Evolutionary conservation across 30 jellyfish, hydroid and myxozoan genomes (phyloP).

Genomic region (Cassiopea andromeda): DNA sequence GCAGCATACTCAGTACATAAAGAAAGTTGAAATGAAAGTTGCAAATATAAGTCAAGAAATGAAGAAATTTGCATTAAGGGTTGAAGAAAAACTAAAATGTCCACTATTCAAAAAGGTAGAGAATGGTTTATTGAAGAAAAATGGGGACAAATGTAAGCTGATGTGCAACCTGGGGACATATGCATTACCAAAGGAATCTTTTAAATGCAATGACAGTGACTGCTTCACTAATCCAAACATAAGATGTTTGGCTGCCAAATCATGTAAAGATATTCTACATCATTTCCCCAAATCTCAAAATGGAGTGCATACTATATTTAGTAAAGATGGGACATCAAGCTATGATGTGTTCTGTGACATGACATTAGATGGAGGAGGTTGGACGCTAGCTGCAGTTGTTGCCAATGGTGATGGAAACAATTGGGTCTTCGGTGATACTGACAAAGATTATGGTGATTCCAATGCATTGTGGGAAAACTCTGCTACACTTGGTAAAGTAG

Average conservation of each 20-base stretch:
- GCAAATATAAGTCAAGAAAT: slow-evolving; percentile 10
- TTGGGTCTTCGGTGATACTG: slow-evolving; percentile 58
- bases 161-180: slow-evolving; percentile 60
- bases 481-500: slow-evolving; percentile 31
- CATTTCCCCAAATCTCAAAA: slow-evolving; percentile 24
- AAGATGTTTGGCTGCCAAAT: slow-evolving; percentile 35
- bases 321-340: not conserved
- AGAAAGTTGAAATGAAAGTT: slow-evolving; percentile 6
- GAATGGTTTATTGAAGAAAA: slow-evolving; percentile 46
- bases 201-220: slow-evolving; percentile 39
- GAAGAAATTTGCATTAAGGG: not conserved
- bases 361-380: slow-evolving; percentile 71
- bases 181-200: slow-evolving; percentile 14
- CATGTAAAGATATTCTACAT: slow-evolving; percentile 42
- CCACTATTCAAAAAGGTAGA: slow-evolving; percentile 9
- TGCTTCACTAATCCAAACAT: not conserved
- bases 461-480: slow-evolving; percentile 64
- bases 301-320: slow-evolving; percentile 43
- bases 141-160: slow-evolving; percentile 35
- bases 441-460: slow-evolving; percentile 67
- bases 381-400: slow-evolving; percentile 74
- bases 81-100: not conserved
- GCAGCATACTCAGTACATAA: not conserved
- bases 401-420: slow-evolving; percentile 72
- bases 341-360: slow-evolving; percentile 74